Conservation (phyloP, 1,140 invertebrate species). For the Fopius arisanus region DNA sequence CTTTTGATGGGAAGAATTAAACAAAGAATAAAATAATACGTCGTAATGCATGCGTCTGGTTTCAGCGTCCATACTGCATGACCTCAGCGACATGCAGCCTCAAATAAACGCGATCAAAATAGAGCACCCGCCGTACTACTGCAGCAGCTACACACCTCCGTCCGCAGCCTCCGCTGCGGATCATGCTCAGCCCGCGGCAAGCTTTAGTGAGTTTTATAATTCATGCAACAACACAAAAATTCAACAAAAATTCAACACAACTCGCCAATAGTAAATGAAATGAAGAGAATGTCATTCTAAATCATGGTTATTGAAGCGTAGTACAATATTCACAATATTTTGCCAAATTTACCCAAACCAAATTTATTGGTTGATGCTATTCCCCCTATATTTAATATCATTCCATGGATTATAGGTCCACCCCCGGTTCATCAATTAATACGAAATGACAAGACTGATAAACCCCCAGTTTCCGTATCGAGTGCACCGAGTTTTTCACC, state of each 20-base stretch:
- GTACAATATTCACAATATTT: too few relatives aligned
- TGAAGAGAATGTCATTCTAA: too few relatives aligned
- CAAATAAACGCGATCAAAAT: conserved; percentile 88
- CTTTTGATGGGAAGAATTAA: conserved; percentile 11
- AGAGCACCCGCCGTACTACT: conserved; percentile 90
- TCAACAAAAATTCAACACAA: too few relatives aligned
- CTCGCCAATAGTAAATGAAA: too few relatives aligned
- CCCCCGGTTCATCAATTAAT: conserved; percentile 63
- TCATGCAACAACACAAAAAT: conserved; percentile 15
- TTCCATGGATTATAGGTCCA: conserved; percentile 48
- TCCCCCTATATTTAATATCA: neutral
- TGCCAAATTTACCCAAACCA: too few relatives aligned
- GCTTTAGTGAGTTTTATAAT: conserved; percentile 64
- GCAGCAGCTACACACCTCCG: conserved; percentile 88
- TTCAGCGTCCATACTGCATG: conserved; percentile 93
- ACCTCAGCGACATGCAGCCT: conserved; percentile 80
- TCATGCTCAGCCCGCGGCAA: conserved; percentile 62
- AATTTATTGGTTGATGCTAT: too few relatives aligned
- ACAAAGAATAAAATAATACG: conserved; percentile 31
- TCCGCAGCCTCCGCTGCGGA: conserved; percentile 66
- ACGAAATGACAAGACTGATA: conserved; percentile 66
- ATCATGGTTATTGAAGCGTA: too few relatives aligned
- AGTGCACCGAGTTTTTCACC: conserved; percentile 62
- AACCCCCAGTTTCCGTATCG: conserved; percentile 62
- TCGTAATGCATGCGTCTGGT: conserved; percentile 63